phyloP scores from a whole-genome alignment of 2,797 vertebrate species.

The Gymnocypris eckloni region DNA sequence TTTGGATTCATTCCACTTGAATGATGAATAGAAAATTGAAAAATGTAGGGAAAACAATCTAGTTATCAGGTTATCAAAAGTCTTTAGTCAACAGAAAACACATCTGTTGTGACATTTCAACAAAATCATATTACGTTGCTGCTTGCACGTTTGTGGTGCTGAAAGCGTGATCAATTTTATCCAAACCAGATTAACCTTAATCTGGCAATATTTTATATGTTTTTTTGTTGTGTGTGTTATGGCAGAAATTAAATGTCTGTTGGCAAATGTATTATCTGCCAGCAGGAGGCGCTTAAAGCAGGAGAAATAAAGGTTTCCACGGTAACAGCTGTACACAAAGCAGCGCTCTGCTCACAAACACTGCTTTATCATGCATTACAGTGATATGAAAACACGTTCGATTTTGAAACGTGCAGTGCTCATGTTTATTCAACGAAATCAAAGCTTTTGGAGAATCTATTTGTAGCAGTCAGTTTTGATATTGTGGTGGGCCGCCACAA shows the following conservation, averaged over 20 bases:
- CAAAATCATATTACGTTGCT: not conserved
- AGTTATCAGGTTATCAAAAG: slow-evolving; percentile 21
- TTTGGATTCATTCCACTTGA: slow-evolving; percentile 50
- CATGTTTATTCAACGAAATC: too few relatives aligned
- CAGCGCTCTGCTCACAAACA: too few relatives aligned
- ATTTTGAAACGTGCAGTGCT: too few relatives aligned
- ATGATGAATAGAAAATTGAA: slow-evolving; percentile 50
- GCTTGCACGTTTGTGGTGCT: not conserved
- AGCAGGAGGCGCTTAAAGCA: too few relatives aligned
- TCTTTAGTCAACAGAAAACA: slow-evolving; percentile 24
- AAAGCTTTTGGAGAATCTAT: too few relatives aligned
- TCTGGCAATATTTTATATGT: not conserved
- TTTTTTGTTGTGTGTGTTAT: not conserved
- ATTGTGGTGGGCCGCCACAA: too few relatives aligned
- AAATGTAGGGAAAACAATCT: slow-evolving; percentile 23
- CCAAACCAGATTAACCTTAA: not conserved
- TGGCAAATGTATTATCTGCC: not conserved
- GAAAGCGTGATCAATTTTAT: not conserved
- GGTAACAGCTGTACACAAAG: too few relatives aligned
- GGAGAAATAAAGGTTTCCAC: too few relatives aligned
- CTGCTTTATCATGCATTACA: too few relatives aligned
- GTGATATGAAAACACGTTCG: too few relatives aligned
- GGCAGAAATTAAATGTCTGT: not conserved
- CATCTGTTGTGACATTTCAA: not conserved
- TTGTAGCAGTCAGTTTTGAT: too few relatives aligned